Evolutionary conservation across 2,113 vertebrate species (phyloP).

Genomic region (Grantiella picta): DNA sequence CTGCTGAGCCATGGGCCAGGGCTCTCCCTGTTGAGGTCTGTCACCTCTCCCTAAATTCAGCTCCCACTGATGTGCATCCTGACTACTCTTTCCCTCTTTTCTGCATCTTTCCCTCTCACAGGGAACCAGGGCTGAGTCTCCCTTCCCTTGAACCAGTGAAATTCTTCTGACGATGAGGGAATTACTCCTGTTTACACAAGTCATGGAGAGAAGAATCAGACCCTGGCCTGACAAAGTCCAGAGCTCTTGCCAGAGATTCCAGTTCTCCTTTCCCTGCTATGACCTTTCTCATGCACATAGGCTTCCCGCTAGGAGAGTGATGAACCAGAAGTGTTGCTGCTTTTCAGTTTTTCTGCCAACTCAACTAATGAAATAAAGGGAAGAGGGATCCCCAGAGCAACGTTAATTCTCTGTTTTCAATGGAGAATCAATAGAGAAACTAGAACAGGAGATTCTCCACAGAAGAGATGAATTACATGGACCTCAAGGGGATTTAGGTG

Average conservation of each 20-base stretch:
- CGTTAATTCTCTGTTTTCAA: constrained; percentile 10
- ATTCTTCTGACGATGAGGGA: background rate
- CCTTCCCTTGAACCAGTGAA: background rate
- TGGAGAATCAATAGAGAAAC: constrained; percentile 1
- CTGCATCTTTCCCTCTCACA: background rate
- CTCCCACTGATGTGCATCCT: background rate
- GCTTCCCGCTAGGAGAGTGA: background rate
- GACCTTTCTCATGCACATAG: constrained; percentile 17
- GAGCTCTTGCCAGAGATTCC: constrained; percentile 39
- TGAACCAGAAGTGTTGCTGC: background rate
- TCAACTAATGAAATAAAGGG: background rate
- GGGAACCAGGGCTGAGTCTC: background rate
- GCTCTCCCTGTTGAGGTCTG: background rate
- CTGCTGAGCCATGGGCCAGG: background rate
- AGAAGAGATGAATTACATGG: background rate
- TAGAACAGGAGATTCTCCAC: background rate
- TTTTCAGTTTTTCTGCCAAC: constrained; percentile 5
- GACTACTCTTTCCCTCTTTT: background rate
- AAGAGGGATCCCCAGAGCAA: constrained; percentile 20
- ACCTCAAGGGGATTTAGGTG: background rate
- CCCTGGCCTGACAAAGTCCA: constrained; percentile 25
- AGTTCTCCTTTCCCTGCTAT: constrained; percentile 10
- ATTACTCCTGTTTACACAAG: constrained; percentile 49
- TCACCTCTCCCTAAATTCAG: background rate
- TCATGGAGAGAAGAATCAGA: constrained; percentile 49